Percentiles rank a stretch among this genome's conserved stretches.
Conservation (phyloP, 2,888 invertebrate genomes). For the Baronia brevicornis region DNA sequence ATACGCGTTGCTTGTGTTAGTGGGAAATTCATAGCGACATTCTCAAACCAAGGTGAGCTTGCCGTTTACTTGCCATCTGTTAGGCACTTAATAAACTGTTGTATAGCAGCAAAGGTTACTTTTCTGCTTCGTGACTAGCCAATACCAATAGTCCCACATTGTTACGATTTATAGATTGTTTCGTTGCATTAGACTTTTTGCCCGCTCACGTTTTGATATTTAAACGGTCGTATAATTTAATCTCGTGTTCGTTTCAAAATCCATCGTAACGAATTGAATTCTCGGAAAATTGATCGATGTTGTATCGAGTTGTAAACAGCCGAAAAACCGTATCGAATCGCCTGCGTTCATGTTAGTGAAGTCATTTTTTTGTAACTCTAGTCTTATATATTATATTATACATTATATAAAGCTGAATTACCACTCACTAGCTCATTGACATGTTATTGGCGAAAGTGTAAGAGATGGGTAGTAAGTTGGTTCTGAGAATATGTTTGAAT, state of each 20-base stretch:
- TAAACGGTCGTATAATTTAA: slow-evolving; percentile 10
- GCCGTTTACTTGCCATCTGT: slow-evolving; percentile 41
- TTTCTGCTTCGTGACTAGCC: slow-evolving; percentile 44
- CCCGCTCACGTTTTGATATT: slow-evolving; percentile 17
- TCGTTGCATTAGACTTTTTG: slow-evolving; percentile 28
- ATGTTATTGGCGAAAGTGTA: too few relatives aligned
- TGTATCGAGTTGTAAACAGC: slow-evolving; percentile 3
- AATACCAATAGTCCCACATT: slow-evolving; percentile 29
- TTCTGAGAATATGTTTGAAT: too few relatives aligned
- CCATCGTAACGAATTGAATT: slow-evolving; percentile 6
- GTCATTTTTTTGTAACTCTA: slow-evolving; percentile 11
- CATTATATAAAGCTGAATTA: too few relatives aligned
- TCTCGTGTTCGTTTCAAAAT: slow-evolving; percentile 12
- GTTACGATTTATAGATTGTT: slow-evolving; percentile 30
- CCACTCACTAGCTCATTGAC: too few relatives aligned
- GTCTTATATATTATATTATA: slow-evolving; percentile 11
- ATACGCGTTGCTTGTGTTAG: too few relatives aligned
- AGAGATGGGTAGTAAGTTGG: too few relatives aligned
- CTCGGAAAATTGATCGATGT: slow-evolving; percentile 7
- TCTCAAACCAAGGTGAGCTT: slow-evolving; percentile 47
- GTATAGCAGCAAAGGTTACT: slow-evolving; percentile 45
- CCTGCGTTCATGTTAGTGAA: slow-evolving; percentile 8
- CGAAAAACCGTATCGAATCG: slow-evolving; percentile 11
- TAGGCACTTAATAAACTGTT: slow-evolving; percentile 36
- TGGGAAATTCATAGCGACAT: slow-evolving; percentile 42